These are phyloP conservation scores for Mactra quadrangularis DNA, from an alignment of 1,140 invertebrate species.

Conservation along the genomic window DNA sequence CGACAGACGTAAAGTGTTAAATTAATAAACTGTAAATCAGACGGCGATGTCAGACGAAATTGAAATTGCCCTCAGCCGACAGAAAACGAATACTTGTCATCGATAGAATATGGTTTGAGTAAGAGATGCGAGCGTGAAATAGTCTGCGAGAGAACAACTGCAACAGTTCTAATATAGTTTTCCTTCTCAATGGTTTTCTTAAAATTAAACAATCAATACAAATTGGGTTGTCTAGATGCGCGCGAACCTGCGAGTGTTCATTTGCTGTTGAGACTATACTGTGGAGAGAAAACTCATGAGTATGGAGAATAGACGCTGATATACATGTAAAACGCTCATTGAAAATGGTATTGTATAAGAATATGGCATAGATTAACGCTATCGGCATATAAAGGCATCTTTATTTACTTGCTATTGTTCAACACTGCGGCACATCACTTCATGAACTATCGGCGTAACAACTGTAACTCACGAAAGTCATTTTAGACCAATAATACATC, in stretches of 20 bases:
- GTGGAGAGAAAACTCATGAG: too few species aligned
- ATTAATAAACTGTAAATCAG: conserved; percentile 30
- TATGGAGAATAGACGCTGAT: too few species aligned
- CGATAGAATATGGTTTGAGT: not conserved
- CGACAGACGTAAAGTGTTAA: conserved; percentile 34
- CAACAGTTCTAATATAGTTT: conserved; percentile 1
- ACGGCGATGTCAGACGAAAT: conserved; percentile 27
- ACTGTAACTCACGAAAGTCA: too few species aligned
- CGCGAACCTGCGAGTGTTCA: conserved; percentile 13
- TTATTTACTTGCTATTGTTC: too few species aligned
- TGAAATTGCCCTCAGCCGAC: conserved; percentile 16
- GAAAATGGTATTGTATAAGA: too few species aligned
- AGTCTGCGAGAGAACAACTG: not conserved
- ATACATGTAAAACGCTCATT: too few species aligned
- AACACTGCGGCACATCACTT: too few species aligned
- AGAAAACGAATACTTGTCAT: conserved; percentile 16
- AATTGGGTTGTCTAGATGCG: conserved; percentile 42
- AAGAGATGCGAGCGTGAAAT: conserved; percentile 1
- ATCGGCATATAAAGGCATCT: too few species aligned
- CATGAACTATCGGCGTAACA: too few species aligned
- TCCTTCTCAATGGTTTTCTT: not conserved
- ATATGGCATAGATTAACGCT: conserved; percentile 10
- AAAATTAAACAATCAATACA: conserved; percentile 35
- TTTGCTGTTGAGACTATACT: not conserved
- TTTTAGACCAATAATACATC: too few species aligned